These are phyloP conservation scores for Aix galericulata DNA, from an alignment of 2,113 vertebrate species.

Conservation along the genomic window DNA sequence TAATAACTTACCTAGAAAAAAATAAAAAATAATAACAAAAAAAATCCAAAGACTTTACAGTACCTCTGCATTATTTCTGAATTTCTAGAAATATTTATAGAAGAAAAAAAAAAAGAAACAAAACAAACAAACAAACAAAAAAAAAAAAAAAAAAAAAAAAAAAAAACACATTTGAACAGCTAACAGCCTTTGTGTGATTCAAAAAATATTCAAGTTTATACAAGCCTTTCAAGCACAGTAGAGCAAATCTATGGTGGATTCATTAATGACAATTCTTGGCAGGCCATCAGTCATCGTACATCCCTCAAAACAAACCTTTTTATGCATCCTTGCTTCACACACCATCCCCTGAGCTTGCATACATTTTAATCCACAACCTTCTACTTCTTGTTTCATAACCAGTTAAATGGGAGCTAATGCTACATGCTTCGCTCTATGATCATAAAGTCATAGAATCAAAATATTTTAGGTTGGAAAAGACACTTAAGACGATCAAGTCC, in stretches of 20 bases:
- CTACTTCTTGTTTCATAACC: neutral
- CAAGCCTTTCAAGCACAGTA: neutral
- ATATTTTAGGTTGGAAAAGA: no score
- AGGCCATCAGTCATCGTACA: neutral
- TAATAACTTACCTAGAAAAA: neutral
- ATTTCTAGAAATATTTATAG: neutral
- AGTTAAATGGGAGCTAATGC: neutral
- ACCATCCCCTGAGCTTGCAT: neutral
- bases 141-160: no score
- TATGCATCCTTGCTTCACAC: neutral
- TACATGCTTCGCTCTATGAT: neutral
- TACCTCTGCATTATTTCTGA: neutral
- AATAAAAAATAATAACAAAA: no score
- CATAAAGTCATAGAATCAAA: no score
- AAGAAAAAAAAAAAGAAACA: no score
- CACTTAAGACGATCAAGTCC: no score
- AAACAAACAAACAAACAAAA: no score
- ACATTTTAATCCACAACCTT: neutral
- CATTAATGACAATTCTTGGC: neutral
- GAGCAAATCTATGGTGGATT: neutral
- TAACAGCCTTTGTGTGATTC: neutral
- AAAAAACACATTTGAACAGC: neutral
- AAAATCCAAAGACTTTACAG: neutral
- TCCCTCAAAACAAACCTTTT: neutral
- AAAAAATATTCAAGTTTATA: neutral